phyloP scores from a whole-genome alignment of 2,113 vertebrate genomes.

The Oryzias javanicus region DNA sequence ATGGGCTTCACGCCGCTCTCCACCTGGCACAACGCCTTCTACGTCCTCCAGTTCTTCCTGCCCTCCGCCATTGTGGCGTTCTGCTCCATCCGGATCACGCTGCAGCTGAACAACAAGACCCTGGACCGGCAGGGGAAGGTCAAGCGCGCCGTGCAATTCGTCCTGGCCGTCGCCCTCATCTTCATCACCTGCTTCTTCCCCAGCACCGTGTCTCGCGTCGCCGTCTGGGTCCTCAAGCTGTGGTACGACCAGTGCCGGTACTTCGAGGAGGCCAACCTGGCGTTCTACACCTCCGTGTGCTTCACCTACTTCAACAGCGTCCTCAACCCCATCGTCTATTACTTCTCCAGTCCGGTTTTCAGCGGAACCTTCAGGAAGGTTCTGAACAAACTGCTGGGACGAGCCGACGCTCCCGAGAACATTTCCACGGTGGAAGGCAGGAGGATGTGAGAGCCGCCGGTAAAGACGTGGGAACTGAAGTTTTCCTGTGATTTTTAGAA shows the following conservation, averaged over 20 bases:
- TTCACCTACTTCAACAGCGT: slow-evolving; percentile 82
- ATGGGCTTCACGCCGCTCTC: slow-evolving; percentile 58
- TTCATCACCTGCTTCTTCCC: slow-evolving; percentile 79
- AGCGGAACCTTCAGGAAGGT: slow-evolving; percentile 65
- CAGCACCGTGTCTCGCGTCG: slow-evolving; percentile 72
- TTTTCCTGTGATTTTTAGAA: too few relatives aligned
- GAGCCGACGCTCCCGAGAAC: not conserved
- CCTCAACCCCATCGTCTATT: slow-evolving; percentile 79
- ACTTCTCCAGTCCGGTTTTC: slow-evolving; percentile 78
- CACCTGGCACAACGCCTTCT: slow-evolving; percentile 79
- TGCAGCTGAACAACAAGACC: slow-evolving; percentile 72
- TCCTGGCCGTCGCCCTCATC: slow-evolving; percentile 73
- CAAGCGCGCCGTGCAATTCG: slow-evolving; percentile 74
- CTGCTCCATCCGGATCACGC: slow-evolving; percentile 73
- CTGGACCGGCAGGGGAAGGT: slow-evolving; percentile 73
- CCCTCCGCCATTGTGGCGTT: slow-evolving; percentile 71
- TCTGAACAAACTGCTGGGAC: slow-evolving; percentile 53
- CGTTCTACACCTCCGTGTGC: slow-evolving; percentile 74
- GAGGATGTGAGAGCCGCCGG: not conserved
- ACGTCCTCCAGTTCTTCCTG: slow-evolving; percentile 72
- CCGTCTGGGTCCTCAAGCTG: slow-evolving; percentile 73
- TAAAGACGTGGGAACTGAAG: too few relatives aligned
- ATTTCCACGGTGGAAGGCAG: slow-evolving; percentile 20
- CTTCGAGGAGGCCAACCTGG: slow-evolving; percentile 69
- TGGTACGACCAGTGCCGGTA: slow-evolving; percentile 67